Conservation (phyloP, 2,888 invertebrate species). For the Eristalinus aeneus region DNA sequence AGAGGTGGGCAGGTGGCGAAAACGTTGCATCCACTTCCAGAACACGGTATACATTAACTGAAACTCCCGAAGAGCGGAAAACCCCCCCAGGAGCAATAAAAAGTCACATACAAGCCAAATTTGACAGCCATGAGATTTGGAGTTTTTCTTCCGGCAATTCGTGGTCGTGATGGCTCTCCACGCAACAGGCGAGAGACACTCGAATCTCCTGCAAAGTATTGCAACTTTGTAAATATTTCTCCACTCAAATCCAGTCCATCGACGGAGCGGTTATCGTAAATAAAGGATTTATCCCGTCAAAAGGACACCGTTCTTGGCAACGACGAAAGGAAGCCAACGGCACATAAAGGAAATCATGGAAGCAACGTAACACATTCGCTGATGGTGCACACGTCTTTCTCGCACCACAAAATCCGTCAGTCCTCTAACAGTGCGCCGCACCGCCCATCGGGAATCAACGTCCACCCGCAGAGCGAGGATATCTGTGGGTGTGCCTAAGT, state of each 20-base stretch:
- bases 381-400: background rate
- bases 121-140: too few species aligned
- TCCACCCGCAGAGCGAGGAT: background rate
- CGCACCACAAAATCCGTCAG: background rate
- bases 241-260: background rate
- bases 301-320: constrained; percentile 23
- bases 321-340: constrained; percentile 18
- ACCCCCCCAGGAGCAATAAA: too few species aligned
- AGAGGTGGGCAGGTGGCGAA: too few species aligned
- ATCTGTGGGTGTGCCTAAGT: background rate
- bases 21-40: too few species aligned
- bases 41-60: too few species aligned
- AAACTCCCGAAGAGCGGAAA: too few species aligned
- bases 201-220: background rate
- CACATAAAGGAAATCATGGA: constrained; percentile 25
- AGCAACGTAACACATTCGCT: background rate
- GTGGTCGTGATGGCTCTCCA: too few species aligned
- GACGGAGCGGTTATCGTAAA: background rate
- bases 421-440: constrained; percentile 8
- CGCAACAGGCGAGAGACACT: too few species aligned
- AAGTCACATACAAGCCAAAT: too few species aligned
- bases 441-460: background rate
- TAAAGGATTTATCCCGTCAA: background rate
- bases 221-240: background rate
- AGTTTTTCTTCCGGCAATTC: too few species aligned